These are phyloP conservation scores for Ficedula albicollis DNA, from an alignment of 2,797 vertebrate species.

Conservation along the genomic window DNA sequence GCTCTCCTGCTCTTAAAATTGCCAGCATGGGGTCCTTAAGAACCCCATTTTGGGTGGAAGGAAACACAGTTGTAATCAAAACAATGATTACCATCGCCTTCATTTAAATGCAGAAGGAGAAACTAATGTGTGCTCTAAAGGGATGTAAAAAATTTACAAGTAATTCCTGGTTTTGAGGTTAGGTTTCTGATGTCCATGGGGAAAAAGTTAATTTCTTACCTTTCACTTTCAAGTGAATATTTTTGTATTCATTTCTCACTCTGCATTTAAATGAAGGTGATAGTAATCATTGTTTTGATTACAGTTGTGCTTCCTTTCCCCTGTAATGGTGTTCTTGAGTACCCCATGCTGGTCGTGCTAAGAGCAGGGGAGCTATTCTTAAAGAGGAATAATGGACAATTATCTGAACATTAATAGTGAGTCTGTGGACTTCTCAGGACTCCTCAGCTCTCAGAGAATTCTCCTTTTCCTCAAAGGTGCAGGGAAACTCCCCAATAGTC, in stretches of 20 bases:
- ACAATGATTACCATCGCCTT: constrained; percentile 69
- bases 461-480: not conserved
- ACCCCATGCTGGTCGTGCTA: constrained; percentile 58
- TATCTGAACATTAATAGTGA: constrained; percentile 35
- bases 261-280: constrained; percentile 70
- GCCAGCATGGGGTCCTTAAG: constrained; percentile 69
- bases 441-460: not conserved
- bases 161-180: constrained; percentile 64
- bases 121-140: constrained; percentile 61
- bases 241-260: constrained; percentile 69
- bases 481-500: not conserved
- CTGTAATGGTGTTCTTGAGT: constrained; percentile 67
- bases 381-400: constrained; percentile 70
- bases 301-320: constrained; percentile 59
- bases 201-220: constrained; percentile 73
- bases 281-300: constrained; percentile 71
- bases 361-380: constrained; percentile 61
- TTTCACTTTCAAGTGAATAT: constrained; percentile 67
- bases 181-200: constrained; percentile 69
- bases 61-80: constrained; percentile 70
- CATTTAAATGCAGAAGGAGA: constrained; percentile 68
- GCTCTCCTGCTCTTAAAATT: constrained; percentile 53
- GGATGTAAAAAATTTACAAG: constrained; percentile 45
- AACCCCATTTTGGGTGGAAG: constrained; percentile 66
- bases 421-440: constrained; percentile 34